These are phyloP conservation scores for Tonatia bakeri DNA, from an alignment of 2,113 vertebrate species.

Conservation along the genomic window DNA sequence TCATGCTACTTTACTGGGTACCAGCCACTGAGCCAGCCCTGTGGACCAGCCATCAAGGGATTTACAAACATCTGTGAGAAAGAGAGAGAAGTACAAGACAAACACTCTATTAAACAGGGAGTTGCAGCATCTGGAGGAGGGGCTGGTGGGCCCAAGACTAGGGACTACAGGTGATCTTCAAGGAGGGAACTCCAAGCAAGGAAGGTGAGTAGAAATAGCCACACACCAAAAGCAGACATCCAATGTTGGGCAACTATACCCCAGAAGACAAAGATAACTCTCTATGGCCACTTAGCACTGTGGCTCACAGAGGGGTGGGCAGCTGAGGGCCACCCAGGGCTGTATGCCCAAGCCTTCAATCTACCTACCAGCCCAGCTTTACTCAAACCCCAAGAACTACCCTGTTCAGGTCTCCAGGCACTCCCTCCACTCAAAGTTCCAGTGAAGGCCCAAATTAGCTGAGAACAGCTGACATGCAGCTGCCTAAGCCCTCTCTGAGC, in stretches of 20 bases:
- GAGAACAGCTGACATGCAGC: conserved; percentile 53
- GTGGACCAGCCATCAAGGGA: neutral
- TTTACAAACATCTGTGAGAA: neutral
- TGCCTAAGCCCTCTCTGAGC: neutral
- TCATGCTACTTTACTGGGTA: neutral
- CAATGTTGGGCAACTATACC: neutral
- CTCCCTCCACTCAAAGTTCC: neutral
- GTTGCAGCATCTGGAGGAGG: neutral
- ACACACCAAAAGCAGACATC: neutral
- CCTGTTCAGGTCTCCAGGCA: neutral
- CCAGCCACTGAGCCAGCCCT: neutral
- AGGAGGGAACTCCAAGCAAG: neutral
- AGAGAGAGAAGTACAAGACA: neutral
- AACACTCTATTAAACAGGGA: neutral
- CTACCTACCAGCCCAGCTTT: neutral
- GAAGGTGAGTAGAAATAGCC: neutral
- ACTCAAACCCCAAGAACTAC: neutral
- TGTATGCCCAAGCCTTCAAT: neutral
- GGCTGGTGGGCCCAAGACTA: neutral
- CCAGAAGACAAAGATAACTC: neutral
- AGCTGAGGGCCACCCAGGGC: neutral
- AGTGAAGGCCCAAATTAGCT: conserved; percentile 37
- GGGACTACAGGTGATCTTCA: neutral
- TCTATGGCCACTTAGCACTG: neutral
- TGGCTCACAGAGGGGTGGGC: neutral